Evolutionary conservation across 1,140 invertebrate genomes (phyloP).

Genomic region (Calephelis virginiensis): DNA sequence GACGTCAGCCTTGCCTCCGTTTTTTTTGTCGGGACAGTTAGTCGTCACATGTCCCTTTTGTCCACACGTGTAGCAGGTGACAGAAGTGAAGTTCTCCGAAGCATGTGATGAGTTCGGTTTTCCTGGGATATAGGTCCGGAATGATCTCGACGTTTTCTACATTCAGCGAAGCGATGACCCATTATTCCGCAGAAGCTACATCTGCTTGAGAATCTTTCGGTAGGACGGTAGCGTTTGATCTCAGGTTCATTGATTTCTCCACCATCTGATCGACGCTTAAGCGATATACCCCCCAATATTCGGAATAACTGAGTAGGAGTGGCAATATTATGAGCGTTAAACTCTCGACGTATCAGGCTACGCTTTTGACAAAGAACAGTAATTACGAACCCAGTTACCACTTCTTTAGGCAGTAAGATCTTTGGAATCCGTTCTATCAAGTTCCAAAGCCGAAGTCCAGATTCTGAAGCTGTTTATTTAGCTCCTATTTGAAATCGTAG

Average conservation of each 20-base stretch:
- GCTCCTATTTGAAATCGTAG: constrained; percentile 35
- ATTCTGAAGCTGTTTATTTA: constrained; percentile 39
- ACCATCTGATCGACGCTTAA: constrained; percentile 30
- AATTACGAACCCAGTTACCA: constrained; percentile 38
- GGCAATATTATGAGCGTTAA: constrained; percentile 27
- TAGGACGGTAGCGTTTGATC: constrained; percentile 24
- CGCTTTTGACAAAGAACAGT: constrained; percentile 35
- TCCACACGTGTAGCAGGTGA: constrained; percentile 28
- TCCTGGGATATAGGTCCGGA: constrained; percentile 15
- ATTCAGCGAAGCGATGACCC: constrained; percentile 28
- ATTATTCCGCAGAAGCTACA: constrained; percentile 30
- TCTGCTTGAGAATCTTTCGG: constrained; percentile 29
- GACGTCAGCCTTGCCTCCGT: constrained; percentile 20
- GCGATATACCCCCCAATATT: constrained; percentile 34
- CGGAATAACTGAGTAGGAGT: constrained; percentile 33
- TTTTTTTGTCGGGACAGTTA: constrained; percentile 27
- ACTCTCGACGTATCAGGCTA: constrained; percentile 30
- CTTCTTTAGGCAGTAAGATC: constrained; percentile 31
- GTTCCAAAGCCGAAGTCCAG: constrained; percentile 35
- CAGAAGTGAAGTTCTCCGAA: constrained; percentile 20
- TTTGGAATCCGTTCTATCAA: constrained; percentile 37
- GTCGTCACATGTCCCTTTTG: constrained; percentile 23
- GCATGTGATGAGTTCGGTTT: constrained; percentile 19
- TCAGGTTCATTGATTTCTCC: constrained; percentile 26
- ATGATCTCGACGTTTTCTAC: constrained; percentile 19